Evolutionary conservation across 2,888 invertebrate species (phyloP).

Genomic region (Dynastes grantii): DNA sequence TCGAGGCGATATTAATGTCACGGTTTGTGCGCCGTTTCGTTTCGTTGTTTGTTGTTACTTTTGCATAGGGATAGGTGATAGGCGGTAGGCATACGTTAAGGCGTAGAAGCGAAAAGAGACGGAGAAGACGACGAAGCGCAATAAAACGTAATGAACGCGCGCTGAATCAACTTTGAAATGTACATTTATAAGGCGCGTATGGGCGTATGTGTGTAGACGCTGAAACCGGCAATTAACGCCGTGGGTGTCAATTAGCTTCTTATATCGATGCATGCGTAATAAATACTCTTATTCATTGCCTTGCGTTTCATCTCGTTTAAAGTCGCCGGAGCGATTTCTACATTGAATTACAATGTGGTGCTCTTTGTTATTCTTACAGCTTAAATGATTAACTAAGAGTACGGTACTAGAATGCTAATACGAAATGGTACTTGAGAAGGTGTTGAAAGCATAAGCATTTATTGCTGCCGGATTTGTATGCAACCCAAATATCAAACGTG

Average conservation of each 20-base stretch:
- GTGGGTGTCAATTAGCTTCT: constrained; percentile 40
- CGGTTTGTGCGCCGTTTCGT: constrained; percentile 26
- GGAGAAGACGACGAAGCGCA: constrained; percentile 14
- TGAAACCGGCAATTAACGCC: constrained; percentile 31
- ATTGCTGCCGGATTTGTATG: too few species aligned
- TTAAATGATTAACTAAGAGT: too few species aligned
- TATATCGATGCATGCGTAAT: constrained; percentile 14
- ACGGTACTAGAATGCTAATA: too few species aligned
- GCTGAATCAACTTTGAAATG: constrained; percentile 13
- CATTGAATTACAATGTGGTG: neutral
- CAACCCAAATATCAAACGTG: too few species aligned
- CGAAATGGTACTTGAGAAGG: too few species aligned
- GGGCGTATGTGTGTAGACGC: constrained; percentile 15
- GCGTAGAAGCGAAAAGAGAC: constrained; percentile 2
- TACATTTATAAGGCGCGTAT: constrained; percentile 13
- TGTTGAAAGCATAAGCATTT: too few species aligned
- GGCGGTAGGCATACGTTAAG: neutral
- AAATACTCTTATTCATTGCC: constrained; percentile 12
- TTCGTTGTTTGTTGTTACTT: constrained; percentile 7
- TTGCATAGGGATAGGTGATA: neutral
- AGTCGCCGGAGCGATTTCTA: neutral
- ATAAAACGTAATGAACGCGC: constrained; percentile 19
- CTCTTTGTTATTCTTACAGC: too few species aligned
- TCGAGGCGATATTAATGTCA: constrained; percentile 33
- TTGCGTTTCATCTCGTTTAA: neutral